phyloP scores from a whole-genome alignment of 2,888 invertebrate genomes.

The Cosmorhoe ocellata region DNA sequence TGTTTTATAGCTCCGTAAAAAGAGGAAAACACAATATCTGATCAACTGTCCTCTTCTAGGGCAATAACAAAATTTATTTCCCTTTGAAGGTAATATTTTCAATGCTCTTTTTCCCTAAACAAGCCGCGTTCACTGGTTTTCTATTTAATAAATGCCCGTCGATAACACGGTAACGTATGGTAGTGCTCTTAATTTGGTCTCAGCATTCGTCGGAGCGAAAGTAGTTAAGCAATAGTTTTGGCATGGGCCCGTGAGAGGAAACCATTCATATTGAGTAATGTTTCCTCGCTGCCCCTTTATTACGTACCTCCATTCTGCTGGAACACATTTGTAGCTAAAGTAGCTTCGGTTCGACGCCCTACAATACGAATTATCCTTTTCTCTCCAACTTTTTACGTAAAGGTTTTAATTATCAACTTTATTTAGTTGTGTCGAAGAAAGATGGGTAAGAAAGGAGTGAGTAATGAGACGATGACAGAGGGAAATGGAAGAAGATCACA shows the following conservation, averaged over 20 bases:
- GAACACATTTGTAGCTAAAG: slow-evolving; percentile 58
- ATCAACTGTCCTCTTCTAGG: slow-evolving; percentile 27
- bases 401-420: slow-evolving; percentile 18
- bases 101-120: slow-evolving; percentile 14
- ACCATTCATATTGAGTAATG: slow-evolving; percentile 73
- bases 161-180: slow-evolving; percentile 38
- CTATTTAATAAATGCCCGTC: slow-evolving; percentile 24
- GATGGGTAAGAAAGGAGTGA: slow-evolving; percentile 36
- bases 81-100: slow-evolving; percentile 16
- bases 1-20: slow-evolving; percentile 33
- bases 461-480: too few species aligned
- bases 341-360: slow-evolving; percentile 50
- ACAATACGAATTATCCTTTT: slow-evolving; percentile 47
- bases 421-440: slow-evolving; percentile 9
- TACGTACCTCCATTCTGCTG: slow-evolving; percentile 54
- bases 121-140: slow-evolving; percentile 14
- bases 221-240: slow-evolving; percentile 66
- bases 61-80: slow-evolving; percentile 22
- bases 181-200: slow-evolving; percentile 49
- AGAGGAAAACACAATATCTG: slow-evolving; percentile 28
- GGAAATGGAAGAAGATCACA: too few species aligned
- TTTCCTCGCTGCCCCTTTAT: slow-evolving; percentile 62
- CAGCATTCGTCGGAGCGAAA: slow-evolving; percentile 47
- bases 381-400: slow-evolving; percentile 20
- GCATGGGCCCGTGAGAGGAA: slow-evolving; percentile 60